Evolutionary conservation across 2,113 vertebrate genomes (phyloP), one percentile per base, ranked within the genome.

Genomic region (Paratilapia polleni): DNA sequence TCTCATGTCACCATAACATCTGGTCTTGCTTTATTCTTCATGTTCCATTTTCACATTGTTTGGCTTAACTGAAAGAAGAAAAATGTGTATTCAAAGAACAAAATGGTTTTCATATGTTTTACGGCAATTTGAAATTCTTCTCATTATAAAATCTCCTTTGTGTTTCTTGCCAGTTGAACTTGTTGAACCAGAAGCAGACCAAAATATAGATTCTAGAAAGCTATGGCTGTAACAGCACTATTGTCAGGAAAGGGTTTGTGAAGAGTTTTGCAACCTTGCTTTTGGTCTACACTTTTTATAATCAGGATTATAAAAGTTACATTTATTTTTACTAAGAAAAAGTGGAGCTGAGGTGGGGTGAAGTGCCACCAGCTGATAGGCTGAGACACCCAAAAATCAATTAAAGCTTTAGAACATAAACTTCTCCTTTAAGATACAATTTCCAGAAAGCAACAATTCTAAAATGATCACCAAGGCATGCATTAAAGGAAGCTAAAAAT

Each of bases 21-120:
- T 91, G 91, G 76, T 88, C 24, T 57, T 66, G 70, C 36, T 91
- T 89, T 82, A 78, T 57, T 88, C 63, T 70, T 60, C 58, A 38
- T 77, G 83, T 77, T 87, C 47, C 26, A 76, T 20, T 87, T 92
- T 87, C 78, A 57, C 64, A 41, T 61, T 86, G 80, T 59, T 60
- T 58, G 80, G 85, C 77, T 81, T 8, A 47, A 66, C 10, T 4
- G n/a, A 80, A 80, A 63, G 10, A 49, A 63, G 77, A 74, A 28
- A 57, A 28, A 78, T n/a, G 63, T 56, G 56, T n/a, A 47, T 47
- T 87, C 64, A 26, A 14, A 73, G 78, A 80, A 68, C 56, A 13
- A 81, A 91, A 89, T 84, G 38, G 56, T 74, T 91, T 84, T 88
- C 84, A 82, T 76, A 77, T 88, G 89, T 87, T 88, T 81, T 38